phyloP scores from a whole-genome alignment of 2,888 invertebrate genomes.

The Monopis laevigella region DNA sequence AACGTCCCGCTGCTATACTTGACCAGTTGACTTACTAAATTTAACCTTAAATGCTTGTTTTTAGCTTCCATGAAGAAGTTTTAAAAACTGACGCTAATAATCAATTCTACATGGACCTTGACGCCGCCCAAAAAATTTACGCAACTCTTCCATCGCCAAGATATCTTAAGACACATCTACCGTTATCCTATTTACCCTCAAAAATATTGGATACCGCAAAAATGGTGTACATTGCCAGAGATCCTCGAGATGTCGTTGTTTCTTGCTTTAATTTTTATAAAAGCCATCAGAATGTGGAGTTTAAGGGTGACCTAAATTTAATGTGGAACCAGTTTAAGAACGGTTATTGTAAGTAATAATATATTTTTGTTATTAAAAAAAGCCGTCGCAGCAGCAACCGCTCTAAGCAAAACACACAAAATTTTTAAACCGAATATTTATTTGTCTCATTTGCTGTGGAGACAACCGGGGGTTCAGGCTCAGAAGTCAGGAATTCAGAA shows the following conservation, averaged over 20 bases:
- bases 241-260: conserved; percentile 79
- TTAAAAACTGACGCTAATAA: background rate
- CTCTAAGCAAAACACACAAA: too few relatives aligned
- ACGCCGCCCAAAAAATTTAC: background rate
- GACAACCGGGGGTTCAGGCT: too few relatives aligned
- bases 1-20: too few relatives aligned
- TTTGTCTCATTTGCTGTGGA: too few relatives aligned
- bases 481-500: too few relatives aligned
- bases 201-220: conserved; percentile 47
- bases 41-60: too few relatives aligned
- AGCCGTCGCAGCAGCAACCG: too few relatives aligned
- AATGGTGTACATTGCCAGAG: conserved; percentile 77
- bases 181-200: conserved; percentile 70
- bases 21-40: too few relatives aligned
- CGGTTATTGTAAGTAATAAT: conserved; percentile 54
- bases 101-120: too few relatives aligned
- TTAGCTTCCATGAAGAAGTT: background rate
- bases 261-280: conserved; percentile 76
- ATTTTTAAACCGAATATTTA: too few relatives aligned
- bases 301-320: conserved; percentile 60
- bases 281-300: conserved; percentile 65
- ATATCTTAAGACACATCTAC: conserved; percentile 73
- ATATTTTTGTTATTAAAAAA: too few relatives aligned
- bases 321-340: conserved; percentile 70
- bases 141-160: conserved; percentile 32